Percentiles rank a stretch among this genome's conserved stretches.
These are phyloP conservation scores for Willowsia nigromaculata DNA, from an alignment of 2,888 invertebrate species.

Conservation along the genomic window DNA sequence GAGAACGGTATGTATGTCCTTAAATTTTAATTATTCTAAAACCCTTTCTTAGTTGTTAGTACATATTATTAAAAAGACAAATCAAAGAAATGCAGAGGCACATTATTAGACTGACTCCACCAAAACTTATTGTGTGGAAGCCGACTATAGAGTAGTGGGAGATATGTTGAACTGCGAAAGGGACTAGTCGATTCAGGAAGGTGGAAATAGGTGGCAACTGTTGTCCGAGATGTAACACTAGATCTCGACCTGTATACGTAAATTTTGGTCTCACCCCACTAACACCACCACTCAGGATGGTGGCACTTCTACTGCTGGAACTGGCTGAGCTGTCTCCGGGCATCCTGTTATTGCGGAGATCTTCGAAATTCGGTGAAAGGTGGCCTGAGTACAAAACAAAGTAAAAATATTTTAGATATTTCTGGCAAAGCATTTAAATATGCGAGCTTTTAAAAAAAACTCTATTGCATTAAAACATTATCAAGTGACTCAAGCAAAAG, in stretches of 20 bases:
- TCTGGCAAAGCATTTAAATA: neutral
- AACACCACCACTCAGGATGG: conserved; percentile 4
- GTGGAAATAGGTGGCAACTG: conserved; percentile 51
- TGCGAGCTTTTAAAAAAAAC: neutral
- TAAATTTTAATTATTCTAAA: neutral
- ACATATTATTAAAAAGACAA: conserved; percentile 53
- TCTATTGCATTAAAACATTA: neutral
- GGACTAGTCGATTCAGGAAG: conserved; percentile 41
- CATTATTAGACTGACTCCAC: conserved; percentile 59
- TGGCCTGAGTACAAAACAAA: conserved; percentile 68
- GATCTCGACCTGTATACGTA: neutral
- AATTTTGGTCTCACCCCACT: conserved; percentile 38
- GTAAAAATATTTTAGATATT: too few relatives aligned
- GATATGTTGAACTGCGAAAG: conserved; percentile 55
- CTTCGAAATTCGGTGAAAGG: conserved; percentile 72
- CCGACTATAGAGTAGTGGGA: conserved; percentile 31
- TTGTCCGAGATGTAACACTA: conserved; percentile 27
- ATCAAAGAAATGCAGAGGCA: conserved; percentile 75
- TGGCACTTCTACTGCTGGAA: conserved; percentile 49
- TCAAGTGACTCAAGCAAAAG: neutral
- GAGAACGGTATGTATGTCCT: neutral
- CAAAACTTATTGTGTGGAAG: conserved; percentile 12
- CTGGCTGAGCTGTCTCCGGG: conserved; percentile 55
- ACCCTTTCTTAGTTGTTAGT: neutral
- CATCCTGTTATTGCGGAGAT: conserved; percentile 72